Evolutionary conservation across 2,888 invertebrate species (phyloP).

Genomic region (Apamea sordens): DNA sequence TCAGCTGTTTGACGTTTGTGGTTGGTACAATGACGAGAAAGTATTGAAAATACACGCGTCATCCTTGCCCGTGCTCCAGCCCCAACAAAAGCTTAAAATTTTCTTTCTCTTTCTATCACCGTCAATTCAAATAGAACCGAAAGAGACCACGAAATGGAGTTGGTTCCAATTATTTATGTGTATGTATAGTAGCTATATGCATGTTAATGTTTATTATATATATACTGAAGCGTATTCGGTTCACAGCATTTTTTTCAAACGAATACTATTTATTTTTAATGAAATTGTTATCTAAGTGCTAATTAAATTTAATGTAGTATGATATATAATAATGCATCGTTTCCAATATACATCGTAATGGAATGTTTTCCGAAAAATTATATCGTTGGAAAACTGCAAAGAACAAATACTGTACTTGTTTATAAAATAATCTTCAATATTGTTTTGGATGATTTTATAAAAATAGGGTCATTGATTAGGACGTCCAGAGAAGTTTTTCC

Average conservation of each 20-base stretch:
- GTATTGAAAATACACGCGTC: conserved; percentile 90
- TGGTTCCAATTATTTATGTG: conserved; percentile 20
- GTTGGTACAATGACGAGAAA: conserved; percentile 86
- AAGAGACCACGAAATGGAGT: conserved; percentile 38
- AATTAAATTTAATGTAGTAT: background rate
- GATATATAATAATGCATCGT: background rate
- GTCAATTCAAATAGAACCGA: background rate
- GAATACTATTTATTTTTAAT: background rate
- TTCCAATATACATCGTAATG: conserved; percentile 5
- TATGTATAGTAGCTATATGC: conserved; percentile 5
- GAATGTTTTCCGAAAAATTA: conserved; percentile 1
- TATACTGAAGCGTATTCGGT: conserved; percentile 33
- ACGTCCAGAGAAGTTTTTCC: background rate
- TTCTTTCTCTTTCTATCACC: conserved; percentile 45
- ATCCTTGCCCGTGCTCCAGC: conserved; percentile 76
- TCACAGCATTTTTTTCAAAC: conserved; percentile 17
- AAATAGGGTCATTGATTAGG: background rate
- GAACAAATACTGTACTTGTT: background rate
- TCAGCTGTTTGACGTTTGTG: conserved; percentile 89
- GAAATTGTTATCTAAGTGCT: background rate
- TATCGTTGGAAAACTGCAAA: conserved; percentile 24
- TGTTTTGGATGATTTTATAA: background rate
- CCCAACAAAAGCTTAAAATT: conserved; percentile 54
- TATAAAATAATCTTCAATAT: background rate
- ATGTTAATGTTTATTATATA: conserved; percentile 34